These are phyloP conservation scores for Oeneis ivallda DNA, from an alignment of 2,888 invertebrate species.

Conservation along the genomic window DNA sequence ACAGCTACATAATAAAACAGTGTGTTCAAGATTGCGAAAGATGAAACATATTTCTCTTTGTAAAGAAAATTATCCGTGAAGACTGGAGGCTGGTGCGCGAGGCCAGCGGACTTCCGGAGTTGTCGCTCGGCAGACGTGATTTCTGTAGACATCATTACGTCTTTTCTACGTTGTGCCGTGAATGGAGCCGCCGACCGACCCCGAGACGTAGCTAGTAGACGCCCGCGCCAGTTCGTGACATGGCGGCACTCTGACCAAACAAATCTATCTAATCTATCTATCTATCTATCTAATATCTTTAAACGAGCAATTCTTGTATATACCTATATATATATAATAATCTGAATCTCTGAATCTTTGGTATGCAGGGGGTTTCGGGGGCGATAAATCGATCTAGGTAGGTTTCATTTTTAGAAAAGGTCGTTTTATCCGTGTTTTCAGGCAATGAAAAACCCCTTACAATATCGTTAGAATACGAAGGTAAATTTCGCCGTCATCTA, in stretches of 20 bases:
- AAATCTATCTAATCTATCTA: too few relatives aligned
- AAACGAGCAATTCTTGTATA: too few relatives aligned
- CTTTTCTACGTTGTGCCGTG: constrained; percentile 72
- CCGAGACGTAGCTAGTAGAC: constrained; percentile 27
- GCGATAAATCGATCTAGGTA: too few relatives aligned
- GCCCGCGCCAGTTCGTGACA: constrained; percentile 51
- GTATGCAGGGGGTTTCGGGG: too few relatives aligned
- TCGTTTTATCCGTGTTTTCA: too few relatives aligned
- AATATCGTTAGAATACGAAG: too few relatives aligned
- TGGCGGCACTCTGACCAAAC: neutral
- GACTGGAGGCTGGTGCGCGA: constrained; percentile 47
- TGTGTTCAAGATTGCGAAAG: constrained; percentile 15
- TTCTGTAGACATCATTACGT: constrained; percentile 69
- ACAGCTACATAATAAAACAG: neutral
- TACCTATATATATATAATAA: too few relatives aligned
- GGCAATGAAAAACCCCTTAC: too few relatives aligned
- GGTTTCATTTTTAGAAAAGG: too few relatives aligned
- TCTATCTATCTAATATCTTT: too few relatives aligned
- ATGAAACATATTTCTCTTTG: constrained; percentile 35
- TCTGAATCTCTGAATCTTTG: too few relatives aligned
- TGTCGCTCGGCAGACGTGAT: constrained; percentile 74
- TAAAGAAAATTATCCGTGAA: constrained; percentile 41
- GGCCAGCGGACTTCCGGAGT: constrained; percentile 74
- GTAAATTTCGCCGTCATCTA: too few relatives aligned
- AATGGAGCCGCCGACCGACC: constrained; percentile 52